These are phyloP conservation scores for Psittacula echo DNA, from an alignment of 2,797 vertebrate genomes.

Conservation along the genomic window DNA sequence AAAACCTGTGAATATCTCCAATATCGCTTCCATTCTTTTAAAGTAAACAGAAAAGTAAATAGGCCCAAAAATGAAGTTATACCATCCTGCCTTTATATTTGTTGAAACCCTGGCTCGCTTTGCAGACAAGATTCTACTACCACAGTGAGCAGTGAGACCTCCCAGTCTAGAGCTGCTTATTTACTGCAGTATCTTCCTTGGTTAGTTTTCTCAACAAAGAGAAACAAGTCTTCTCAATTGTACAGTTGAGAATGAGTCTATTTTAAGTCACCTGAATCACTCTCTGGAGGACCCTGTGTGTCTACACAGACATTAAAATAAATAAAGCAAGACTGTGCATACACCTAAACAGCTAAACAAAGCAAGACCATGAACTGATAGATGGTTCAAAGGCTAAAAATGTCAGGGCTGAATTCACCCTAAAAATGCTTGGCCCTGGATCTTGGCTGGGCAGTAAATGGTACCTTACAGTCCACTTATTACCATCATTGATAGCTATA, in stretches of 20 bases:
- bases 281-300: background rate
- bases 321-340: background rate
- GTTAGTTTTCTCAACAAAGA: background rate
- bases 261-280: background rate
- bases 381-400: background rate
- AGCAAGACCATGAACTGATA: background rate
- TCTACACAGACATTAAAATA: background rate
- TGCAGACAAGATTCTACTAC: background rate
- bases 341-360: background rate
- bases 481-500: background rate
- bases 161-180: background rate
- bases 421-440: background rate
- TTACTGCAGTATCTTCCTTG: background rate
- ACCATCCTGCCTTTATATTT: background rate
- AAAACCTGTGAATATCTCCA: background rate
- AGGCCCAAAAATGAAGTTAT: background rate
- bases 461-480: background rate
- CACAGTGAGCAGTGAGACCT: background rate
- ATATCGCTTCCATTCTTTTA: background rate
- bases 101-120: background rate
- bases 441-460: background rate
- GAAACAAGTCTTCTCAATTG: background rate
- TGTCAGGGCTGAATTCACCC: background rate
- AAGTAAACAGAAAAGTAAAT: background rate
- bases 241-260: background rate